Conservation (phyloP, 2,113 vertebrate genomes). For the Hyla sarda region DNA sequence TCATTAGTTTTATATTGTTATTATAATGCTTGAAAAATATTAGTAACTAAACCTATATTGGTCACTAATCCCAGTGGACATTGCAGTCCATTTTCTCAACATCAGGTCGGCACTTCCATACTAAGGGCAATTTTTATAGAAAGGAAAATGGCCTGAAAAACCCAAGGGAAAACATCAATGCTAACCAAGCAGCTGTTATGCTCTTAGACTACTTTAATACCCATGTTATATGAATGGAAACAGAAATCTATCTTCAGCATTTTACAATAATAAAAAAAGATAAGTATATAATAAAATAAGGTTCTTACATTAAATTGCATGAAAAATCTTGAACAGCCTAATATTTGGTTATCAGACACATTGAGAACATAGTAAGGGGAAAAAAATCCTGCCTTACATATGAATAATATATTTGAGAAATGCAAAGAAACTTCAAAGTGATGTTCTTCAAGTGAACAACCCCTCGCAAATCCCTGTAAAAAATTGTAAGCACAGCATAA, state of each 20-base stretch:
- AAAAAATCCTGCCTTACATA: neutral
- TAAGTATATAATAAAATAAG: neutral
- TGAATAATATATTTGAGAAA: constrained; percentile 5
- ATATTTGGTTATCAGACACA: neutral
- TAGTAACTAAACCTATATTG: neutral
- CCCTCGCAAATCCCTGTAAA: constrained; percentile 42
- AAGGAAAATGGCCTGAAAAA: neutral
- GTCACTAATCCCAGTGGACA: neutral
- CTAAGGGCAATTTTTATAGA: neutral
- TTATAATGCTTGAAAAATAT: neutral
- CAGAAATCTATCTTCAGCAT: neutral
- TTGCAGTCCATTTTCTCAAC: constrained; percentile 9
- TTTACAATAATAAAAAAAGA: neutral
- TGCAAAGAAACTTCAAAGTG: constrained; percentile 51
- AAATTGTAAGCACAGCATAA: constrained; percentile 27
- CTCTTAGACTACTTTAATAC: neutral
- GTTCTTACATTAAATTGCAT: neutral
- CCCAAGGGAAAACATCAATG: neutral
- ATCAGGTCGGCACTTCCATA: neutral
- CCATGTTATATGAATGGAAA: neutral
- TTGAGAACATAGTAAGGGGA: neutral
- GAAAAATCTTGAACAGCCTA: neutral
- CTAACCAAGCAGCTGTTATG: neutral
- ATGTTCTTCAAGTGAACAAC: constrained; percentile 9
- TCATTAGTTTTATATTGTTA: neutral